Base-by-base conservation (phyloP, 2,888 invertebrate genomes). In the Polylopha cassiicola region DNA sequence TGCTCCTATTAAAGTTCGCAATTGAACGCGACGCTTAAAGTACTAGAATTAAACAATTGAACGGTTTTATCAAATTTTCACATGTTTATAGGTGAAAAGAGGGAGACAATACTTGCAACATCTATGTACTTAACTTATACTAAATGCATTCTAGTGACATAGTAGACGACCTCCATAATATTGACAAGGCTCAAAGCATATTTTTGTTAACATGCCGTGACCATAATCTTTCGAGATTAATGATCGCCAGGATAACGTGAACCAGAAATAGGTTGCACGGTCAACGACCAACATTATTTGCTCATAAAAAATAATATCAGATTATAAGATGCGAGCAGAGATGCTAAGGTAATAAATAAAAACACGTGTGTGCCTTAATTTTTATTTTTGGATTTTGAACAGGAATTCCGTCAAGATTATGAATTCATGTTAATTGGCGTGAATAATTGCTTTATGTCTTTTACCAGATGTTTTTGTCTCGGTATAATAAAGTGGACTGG, bases 261-360 rank as follows among this genome's bases (percentile, higher is more conserved):
- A 44, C 44, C 63, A 53, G 53, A 63, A 66, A 69, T 69, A 66
- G 58, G 39, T 37, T 32, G 47, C 44, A 24, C 22, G 75, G 73
- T 76, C 65, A 76, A 74, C 34, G 74, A 55, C 73, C 43, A 36
- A 46, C 46, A 57, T 65, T 58, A 66, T 68, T 65, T 53, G 59
- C 62, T 67, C 67, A 65, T 73, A 73, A 79, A 78, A 77, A 62
- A 67, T 61, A 60, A 54, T 49, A 52, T 43, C 47, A 43, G 51
- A 50, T 52, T 48, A 46, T 53, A 54, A 39, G 42, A n/a, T n/a
- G 24, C n/a, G 36, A 41, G 33, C 22, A 9, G 7, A 21, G 18
- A 21, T 20, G 34, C n/a, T n/a, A n/a, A 39, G 22, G 15, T 34
- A 41, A 30, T 34, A 36, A 36, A n/a, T 17, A 36, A 30, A 16